Percentiles rank a stretch among this genome's conserved stretches.
These are phyloP conservation scores for Rhadina sibilatrix DNA, from an alignment of 2,113 vertebrate genomes.

Conservation along the genomic window DNA sequence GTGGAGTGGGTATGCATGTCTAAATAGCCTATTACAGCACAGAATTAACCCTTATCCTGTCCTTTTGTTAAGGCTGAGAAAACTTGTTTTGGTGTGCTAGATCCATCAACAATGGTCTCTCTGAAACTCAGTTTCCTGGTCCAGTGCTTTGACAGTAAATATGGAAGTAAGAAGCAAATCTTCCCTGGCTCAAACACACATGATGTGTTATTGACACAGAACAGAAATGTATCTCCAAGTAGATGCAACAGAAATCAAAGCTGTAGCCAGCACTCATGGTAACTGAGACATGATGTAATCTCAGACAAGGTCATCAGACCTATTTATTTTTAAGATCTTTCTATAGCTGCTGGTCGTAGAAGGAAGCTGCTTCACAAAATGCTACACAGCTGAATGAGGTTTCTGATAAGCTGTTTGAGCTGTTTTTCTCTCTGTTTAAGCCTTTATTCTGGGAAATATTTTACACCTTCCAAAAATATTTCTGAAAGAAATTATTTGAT, in stretches of 20 bases:
- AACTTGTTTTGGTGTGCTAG: not conserved
- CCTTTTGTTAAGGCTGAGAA: not conserved
- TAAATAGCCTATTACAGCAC: not conserved
- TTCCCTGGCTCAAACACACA: not conserved
- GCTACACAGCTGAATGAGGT: not conserved
- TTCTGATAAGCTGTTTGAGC: not conserved
- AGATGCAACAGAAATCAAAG: not conserved
- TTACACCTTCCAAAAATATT: not conserved
- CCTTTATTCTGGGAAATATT: not conserved
- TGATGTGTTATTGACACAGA: not conserved
- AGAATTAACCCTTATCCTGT: not conserved
- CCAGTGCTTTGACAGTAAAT: not conserved
- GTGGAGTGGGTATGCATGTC: not conserved
- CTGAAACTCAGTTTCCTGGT: not conserved
- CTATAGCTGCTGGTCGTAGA: not conserved
- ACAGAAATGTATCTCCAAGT: not conserved
- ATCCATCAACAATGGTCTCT: not conserved
- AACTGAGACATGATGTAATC: conserved; percentile 39
- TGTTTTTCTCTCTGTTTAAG: not conserved
- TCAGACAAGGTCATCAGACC: not conserved
- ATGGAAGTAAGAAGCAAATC: not conserved
- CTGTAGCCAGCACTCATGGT: not conserved
- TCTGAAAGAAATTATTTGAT: not conserved
- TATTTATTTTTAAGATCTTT: conserved; percentile 1
- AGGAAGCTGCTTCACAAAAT: not conserved